Conservation (phyloP, 2,888 invertebrate species). For the Clostera curtula region DNA sequence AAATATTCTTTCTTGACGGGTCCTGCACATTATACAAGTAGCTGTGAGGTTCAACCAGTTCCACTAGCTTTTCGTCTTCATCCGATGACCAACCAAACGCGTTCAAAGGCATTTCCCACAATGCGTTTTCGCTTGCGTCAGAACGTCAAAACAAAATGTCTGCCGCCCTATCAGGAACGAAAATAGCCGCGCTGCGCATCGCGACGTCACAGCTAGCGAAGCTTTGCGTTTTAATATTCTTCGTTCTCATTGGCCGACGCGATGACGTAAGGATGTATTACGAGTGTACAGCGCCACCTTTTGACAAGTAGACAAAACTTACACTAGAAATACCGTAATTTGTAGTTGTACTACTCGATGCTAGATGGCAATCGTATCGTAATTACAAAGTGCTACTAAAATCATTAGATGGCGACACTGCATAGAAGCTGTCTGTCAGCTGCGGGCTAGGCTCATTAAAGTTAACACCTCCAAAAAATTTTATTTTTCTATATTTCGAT, state of each 20-base stretch:
- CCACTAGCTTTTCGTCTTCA: slow-evolving; percentile 56
- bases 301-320: slow-evolving; percentile 6
- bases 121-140: slow-evolving; percentile 31
- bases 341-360: slow-evolving; percentile 3
- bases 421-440: too few relatives aligned
- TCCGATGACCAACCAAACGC: slow-evolving; percentile 56
- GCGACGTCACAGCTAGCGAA: slow-evolving; percentile 52
- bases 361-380: slow-evolving; percentile 17
- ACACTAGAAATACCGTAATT: neutral
- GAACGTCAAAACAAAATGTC: slow-evolving; percentile 60
- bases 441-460: too few relatives aligned
- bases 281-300: slow-evolving; percentile 18
- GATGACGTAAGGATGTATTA: slow-evolving; percentile 7
- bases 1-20: slow-evolving; percentile 58
- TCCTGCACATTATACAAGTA: slow-evolving; percentile 53
- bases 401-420: too few relatives aligned
- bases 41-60: slow-evolving; percentile 55
- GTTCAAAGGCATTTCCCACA: slow-evolving; percentile 56
- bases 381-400: too few relatives aligned
- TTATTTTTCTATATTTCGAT: too few relatives aligned
- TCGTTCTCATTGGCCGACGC: slow-evolving; percentile 38
- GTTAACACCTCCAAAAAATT: too few relatives aligned
- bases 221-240: slow-evolving; percentile 24
- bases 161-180: slow-evolving; percentile 56
- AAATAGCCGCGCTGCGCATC: slow-evolving; percentile 61